Conservation (phyloP, 1,140 invertebrate species). For the Neoseiulus cucumeris region DNA sequence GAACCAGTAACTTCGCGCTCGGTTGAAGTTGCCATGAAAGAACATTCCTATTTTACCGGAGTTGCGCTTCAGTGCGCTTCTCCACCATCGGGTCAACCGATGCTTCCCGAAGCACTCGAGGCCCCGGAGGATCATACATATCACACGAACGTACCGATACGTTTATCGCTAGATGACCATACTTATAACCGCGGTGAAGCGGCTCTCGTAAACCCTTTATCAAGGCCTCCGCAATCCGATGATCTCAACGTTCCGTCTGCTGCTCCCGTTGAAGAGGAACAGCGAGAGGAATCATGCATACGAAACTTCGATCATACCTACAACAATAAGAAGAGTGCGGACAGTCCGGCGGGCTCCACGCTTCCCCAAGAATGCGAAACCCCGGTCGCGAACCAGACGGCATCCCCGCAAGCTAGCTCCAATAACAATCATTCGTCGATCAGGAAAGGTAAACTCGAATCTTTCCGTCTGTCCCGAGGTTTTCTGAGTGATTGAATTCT, state of each 20-base stretch:
- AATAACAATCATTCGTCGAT: too few species aligned
- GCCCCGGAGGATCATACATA: neutral
- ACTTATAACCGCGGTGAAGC: neutral
- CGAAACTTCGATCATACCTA: conserved; percentile 4
- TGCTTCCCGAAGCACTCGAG: neutral
- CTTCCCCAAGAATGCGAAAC: too few species aligned
- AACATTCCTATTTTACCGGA: conserved; percentile 6
- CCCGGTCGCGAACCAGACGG: too few species aligned
- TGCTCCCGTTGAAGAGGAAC: neutral
- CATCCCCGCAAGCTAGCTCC: too few species aligned
- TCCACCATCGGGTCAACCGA: neutral
- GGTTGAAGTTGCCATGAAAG: conserved; percentile 7
- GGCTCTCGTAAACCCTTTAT: neutral
- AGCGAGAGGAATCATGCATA: neutral
- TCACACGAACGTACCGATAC: neutral
- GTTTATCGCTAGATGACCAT: neutral
- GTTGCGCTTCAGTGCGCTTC: neutral
- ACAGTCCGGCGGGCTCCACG: neutral
- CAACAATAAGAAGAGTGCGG: neutral
- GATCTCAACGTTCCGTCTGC: too few species aligned
- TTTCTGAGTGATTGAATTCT: neutral
- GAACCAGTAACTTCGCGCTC: neutral
- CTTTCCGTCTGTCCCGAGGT: neutral
- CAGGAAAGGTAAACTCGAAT: too few species aligned
- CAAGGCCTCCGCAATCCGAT: too few species aligned